Conservation (phyloP, 1,140 invertebrate species). For the Pomacea maculata region DNA sequence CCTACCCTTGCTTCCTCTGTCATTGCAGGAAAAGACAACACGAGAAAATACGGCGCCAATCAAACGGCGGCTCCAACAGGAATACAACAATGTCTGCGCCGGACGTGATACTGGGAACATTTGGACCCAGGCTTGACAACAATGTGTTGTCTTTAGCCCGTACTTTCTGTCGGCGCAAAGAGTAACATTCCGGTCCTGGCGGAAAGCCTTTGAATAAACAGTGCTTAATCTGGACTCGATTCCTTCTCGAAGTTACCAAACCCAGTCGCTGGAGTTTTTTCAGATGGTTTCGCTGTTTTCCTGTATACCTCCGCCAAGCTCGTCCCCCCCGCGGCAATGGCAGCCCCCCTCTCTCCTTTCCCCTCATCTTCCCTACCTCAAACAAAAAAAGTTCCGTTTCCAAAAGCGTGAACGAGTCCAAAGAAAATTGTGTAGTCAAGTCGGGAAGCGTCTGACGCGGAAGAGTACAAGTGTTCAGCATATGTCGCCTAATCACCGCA, state of each 20-base stretch:
- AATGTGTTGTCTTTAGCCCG: constrained; percentile 16
- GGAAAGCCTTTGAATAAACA: constrained; percentile 17
- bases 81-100: constrained; percentile 17
- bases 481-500: constrained; percentile 1
- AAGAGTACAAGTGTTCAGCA: constrained; percentile 5
- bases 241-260: constrained; percentile 13
- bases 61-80: constrained; percentile 9
- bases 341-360: too few relatives aligned
- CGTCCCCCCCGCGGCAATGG: neutral
- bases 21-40: too few relatives aligned
- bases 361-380: too few relatives aligned
- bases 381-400: constrained; percentile 3
- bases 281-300: constrained; percentile 19
- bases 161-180: constrained; percentile 8
- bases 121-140: constrained; percentile 7
- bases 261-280: constrained; percentile 13
- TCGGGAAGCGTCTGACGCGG: neutral
- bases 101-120: constrained; percentile 11
- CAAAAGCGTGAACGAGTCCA: constrained; percentile 9
- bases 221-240: constrained; percentile 20
- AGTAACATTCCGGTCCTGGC: constrained; percentile 13
- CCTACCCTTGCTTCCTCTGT: too few relatives aligned
- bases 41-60: constrained; percentile 13
- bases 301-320: constrained; percentile 16
- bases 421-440: constrained; percentile 1